A percentile compares a stretch with the other conserved stretches of the same genome.
Evolutionary conservation across 2,888 invertebrate genomes (phyloP).

Genomic region (Gerosis bhagava): DNA sequence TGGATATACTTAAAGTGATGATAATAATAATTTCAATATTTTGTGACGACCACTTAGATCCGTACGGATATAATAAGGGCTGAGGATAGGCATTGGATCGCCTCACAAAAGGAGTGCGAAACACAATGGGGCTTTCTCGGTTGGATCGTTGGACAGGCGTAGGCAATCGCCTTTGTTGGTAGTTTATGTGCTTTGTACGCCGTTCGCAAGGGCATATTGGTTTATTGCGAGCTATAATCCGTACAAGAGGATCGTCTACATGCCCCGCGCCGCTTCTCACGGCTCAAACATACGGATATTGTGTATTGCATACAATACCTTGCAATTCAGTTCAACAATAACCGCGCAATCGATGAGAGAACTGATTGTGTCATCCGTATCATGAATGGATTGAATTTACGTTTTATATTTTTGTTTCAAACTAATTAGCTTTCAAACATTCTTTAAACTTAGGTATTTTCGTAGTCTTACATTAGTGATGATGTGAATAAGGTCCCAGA

Average conservation of each 20-base stretch:
- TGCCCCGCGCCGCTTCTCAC: constrained; percentile 16
- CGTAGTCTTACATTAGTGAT: too few relatives aligned
- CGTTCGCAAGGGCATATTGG: constrained; percentile 40
- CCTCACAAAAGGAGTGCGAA: constrained; percentile 59
- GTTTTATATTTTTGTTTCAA: too few relatives aligned
- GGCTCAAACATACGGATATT: constrained; percentile 22
- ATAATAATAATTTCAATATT: too few relatives aligned
- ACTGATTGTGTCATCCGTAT: neutral
- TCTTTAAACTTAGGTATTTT: too few relatives aligned
- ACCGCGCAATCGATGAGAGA: constrained; percentile 10
- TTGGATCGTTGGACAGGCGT: constrained; percentile 49
- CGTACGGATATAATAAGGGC: too few relatives aligned
- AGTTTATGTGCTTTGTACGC: constrained; percentile 52
- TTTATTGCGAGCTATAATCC: constrained; percentile 41
- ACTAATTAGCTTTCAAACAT: too few relatives aligned
- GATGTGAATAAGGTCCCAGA: too few relatives aligned
- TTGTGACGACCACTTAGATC: too few relatives aligned
- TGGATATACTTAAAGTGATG: too few relatives aligned
- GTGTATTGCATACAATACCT: constrained; percentile 18
- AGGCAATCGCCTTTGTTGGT: constrained; percentile 62
- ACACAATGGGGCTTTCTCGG: constrained; percentile 54
- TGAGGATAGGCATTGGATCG: too few relatives aligned
- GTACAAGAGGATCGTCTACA: constrained; percentile 29
- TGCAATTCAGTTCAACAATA: constrained; percentile 12
- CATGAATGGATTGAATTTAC: too few relatives aligned